Evolutionary conservation across 2,888 invertebrate species (phyloP).

Genomic region (Magallana nippona): DNA sequence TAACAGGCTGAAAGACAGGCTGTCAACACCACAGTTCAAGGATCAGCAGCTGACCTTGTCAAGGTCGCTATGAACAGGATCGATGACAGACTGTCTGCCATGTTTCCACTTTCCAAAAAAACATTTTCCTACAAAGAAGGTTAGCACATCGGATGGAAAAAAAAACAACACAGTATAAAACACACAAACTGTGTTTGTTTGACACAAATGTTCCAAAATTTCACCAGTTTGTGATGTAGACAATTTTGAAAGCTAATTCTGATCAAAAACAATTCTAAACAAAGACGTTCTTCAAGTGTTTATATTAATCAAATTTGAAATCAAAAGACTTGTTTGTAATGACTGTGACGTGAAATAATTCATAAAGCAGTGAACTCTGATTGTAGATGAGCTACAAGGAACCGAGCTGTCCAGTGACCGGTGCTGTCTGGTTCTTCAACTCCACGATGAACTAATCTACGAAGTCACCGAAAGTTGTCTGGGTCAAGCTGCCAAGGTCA

Average conservation of each 20-base stretch:
- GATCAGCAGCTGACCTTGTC: constrained; percentile 96
- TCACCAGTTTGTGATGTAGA: too few species aligned
- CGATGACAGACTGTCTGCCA: constrained; percentile 83
- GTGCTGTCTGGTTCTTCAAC: constrained; percentile 87
- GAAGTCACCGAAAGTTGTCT: constrained; percentile 86
- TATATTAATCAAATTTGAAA: too few species aligned
- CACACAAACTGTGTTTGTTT: too few species aligned
- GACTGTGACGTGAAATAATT: too few species aligned
- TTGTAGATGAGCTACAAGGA: neutral
- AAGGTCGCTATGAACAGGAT: constrained; percentile 93
- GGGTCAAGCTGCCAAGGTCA: constrained; percentile 79
- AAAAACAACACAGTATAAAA: too few species aligned
- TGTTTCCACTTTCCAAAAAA: constrained; percentile 78
- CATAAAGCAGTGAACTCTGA: constrained; percentile 59
- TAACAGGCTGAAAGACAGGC: constrained; percentile 94
- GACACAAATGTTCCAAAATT: too few species aligned
- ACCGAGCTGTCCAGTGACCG: constrained; percentile 42
- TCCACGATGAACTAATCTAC: constrained; percentile 97
- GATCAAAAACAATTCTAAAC: too few species aligned
- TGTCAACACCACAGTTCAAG: constrained; percentile 96
- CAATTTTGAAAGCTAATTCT: too few species aligned
- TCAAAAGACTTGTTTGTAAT: too few species aligned
- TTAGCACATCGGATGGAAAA: too few species aligned
- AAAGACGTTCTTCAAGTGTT: too few species aligned
- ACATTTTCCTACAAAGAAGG: constrained; percentile 18